Evolutionary conservation across 2,797 vertebrate genomes (phyloP).

Genomic region (Megalops cyprinoides): DNA sequence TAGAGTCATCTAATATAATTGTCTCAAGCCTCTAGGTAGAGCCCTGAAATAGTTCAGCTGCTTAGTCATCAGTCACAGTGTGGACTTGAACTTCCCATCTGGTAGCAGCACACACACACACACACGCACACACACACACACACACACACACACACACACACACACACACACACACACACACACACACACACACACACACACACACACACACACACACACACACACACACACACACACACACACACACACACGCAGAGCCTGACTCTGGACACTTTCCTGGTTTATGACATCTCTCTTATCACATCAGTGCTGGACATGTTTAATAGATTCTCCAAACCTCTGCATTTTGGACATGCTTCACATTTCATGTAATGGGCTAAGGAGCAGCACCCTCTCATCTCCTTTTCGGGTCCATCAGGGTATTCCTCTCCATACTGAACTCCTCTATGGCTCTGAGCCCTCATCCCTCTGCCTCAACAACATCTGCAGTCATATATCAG

Average conservation of each 20-base stretch:
- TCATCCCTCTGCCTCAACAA: conserved; percentile 4
- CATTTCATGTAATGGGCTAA: background rate
- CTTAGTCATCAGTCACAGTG: background rate
- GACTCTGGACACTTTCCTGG: background rate
- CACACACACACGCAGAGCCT: background rate
- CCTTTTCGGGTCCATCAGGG: background rate
- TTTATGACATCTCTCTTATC: background rate
- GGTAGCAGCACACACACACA: background rate
- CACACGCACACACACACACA: background rate
- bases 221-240: background rate
- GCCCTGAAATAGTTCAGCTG: background rate
- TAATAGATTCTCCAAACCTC: background rate
- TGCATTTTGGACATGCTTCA: too few species aligned
- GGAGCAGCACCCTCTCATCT: background rate
- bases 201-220: background rate
- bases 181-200: background rate
- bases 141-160: background rate
- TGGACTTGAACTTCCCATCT: background rate
- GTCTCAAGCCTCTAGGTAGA: background rate
- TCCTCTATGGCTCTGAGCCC: background rate
- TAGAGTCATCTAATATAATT: background rate
- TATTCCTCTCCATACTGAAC: background rate
- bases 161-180: background rate
- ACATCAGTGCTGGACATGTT: background rate
- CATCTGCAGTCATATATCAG: conserved; percentile 11